Evolutionary conservation across 2,888 invertebrate genomes (phyloP).

Genomic region (Punctoribates punctum): DNA sequence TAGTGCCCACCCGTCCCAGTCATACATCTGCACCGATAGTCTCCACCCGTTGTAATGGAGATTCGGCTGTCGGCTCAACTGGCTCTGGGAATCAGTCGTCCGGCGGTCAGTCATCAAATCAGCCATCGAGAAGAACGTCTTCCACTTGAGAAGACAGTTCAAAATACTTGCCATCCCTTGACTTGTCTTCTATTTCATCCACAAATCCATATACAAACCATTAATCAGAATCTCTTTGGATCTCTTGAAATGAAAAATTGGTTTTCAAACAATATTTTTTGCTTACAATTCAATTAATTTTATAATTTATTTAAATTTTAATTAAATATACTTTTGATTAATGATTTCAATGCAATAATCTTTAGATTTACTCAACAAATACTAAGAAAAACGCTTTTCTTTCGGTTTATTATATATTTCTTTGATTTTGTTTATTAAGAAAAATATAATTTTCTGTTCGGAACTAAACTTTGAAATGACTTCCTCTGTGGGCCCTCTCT

Average conservation of each 20-base stretch:
- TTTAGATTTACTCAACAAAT: too few relatives aligned
- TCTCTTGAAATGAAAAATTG: not conserved
- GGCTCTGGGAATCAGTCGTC: not conserved
- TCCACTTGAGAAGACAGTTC: not conserved
- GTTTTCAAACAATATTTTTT: too few relatives aligned
- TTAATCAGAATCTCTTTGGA: not conserved
- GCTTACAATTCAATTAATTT: not conserved
- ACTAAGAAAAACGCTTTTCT: not conserved
- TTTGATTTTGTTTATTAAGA: not conserved
- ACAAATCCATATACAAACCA: not conserved
- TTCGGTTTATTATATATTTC: not conserved
- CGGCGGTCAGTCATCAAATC: not conserved
- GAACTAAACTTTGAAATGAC: not conserved
- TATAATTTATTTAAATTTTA: not conserved
- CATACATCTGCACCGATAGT: not conserved
- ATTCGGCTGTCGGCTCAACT: not conserved
- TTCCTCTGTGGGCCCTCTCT: not conserved
- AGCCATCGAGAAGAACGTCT: conserved; percentile 12
- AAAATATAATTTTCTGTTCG: not conserved
- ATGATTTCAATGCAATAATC: not conserved
- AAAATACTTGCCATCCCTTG: not conserved
- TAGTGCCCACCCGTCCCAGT: conserved; percentile 51
- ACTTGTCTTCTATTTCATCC: not conserved
- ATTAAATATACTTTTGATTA: not conserved
- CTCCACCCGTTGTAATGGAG: not conserved